Evolutionary conservation across 23 tunicate genomes (phyloP).

Genomic region (Ciona savignyi): DNA sequence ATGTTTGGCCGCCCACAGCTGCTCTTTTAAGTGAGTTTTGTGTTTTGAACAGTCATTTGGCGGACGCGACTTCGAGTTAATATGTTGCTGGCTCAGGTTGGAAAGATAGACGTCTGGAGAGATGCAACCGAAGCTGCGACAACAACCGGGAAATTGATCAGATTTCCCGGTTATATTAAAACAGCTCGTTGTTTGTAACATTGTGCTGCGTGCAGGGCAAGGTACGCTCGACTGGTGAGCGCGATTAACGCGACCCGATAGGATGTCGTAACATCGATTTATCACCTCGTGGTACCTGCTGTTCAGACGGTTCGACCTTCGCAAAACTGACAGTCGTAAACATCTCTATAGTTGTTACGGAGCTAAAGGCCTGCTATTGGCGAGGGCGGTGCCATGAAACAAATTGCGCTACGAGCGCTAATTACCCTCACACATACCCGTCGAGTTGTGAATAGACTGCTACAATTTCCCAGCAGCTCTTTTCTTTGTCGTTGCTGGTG

Average conservation of each 20-base stretch:
- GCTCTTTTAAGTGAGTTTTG: neutral
- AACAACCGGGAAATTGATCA: neutral
- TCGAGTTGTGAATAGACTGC: neutral
- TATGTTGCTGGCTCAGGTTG: neutral
- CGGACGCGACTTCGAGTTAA: neutral
- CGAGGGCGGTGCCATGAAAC: slow-evolving; percentile 1
- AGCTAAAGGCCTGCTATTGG: neutral
- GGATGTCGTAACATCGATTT: neutral
- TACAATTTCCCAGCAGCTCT: neutral
- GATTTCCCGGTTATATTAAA: neutral
- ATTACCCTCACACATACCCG: neutral
- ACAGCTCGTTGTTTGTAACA: too few relatives aligned
- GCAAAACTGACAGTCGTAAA: too few relatives aligned
- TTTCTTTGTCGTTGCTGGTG: neutral
- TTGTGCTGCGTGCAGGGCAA: too few relatives aligned
- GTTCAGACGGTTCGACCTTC: neutral
- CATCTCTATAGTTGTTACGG: too few relatives aligned
- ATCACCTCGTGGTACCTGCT: neutral
- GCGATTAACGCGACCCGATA: too few relatives aligned
- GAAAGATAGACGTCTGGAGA: neutral
- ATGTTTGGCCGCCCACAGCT: neutral
- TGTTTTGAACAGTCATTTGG: neutral
- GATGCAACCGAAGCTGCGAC: neutral
- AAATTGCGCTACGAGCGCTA: neutral
- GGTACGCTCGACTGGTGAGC: too few relatives aligned